Percentiles rank a stretch among this genome's conserved stretches.
Conservation (phyloP, 1,140 invertebrate genomes). For the Scaptomyza graminum region DNA sequence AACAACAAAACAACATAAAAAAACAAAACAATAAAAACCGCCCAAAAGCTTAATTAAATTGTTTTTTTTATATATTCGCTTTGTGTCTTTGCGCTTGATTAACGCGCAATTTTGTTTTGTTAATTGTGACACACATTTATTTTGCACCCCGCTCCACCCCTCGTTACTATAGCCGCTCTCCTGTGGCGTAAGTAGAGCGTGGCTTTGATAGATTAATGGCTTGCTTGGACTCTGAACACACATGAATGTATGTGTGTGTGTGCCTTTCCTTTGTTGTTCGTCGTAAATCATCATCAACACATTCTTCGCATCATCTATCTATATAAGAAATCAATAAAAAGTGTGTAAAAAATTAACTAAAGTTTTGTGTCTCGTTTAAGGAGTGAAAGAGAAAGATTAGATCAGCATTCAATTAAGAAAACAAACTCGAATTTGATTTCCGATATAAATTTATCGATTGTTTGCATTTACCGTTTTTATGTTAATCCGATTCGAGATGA, state of each 20-base stretch:
- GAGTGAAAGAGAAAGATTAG: neutral
- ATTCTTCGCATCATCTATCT: neutral
- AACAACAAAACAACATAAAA: too few species aligned
- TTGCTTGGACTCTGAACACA: constrained; percentile 18
- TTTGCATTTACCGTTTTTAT: too few species aligned
- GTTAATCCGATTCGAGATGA: too few species aligned
- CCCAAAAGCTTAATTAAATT: constrained; percentile 65
- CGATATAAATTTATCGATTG: constrained; percentile 18
- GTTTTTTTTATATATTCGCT: constrained; percentile 43
- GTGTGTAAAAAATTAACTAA: constrained; percentile 36
- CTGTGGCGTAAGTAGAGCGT: constrained; percentile 68
- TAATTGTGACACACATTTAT: constrained; percentile 70
- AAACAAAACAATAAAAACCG: constrained; percentile 7
- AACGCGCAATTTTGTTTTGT: constrained; percentile 75
- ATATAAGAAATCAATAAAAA: constrained; percentile 61
- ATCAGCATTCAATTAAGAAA: neutral
- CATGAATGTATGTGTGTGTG: neutral
- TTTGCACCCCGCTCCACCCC: constrained; percentile 14
- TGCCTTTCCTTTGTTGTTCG: neutral
- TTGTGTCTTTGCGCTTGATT: constrained; percentile 66
- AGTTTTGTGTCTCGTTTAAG: neutral
- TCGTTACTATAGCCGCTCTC: neutral
- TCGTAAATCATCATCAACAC: constrained; percentile 33
- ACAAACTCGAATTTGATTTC: constrained; percentile 2
- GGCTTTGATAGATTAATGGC: constrained; percentile 73